A percentile compares a stretch with the other conserved stretches of the same genome.
Conservation (phyloP, 2,888 invertebrate genomes). For the Hydroisotoma schaefferi region DNA sequence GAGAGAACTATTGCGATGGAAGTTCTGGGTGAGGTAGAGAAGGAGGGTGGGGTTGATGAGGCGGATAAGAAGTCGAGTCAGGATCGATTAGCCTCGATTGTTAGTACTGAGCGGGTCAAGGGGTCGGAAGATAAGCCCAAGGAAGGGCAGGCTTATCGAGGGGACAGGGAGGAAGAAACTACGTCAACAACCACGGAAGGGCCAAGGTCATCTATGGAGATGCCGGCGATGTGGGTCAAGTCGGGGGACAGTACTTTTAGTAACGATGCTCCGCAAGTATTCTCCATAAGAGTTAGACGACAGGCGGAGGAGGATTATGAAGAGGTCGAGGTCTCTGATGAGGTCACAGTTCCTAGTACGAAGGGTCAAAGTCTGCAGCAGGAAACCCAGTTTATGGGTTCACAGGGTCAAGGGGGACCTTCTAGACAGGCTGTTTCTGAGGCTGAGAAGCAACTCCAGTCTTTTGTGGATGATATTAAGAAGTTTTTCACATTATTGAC, state of each 20-base stretch:
- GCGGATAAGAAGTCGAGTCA: too few relatives aligned
- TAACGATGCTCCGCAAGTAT: constrained; percentile 15
- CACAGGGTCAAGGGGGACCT: not conserved
- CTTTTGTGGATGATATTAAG: constrained; percentile 39
- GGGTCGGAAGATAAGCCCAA: too few relatives aligned
- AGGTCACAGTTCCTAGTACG: not conserved
- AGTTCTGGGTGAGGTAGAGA: too few relatives aligned
- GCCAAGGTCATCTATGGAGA: not conserved
- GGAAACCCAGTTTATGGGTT: not conserved
- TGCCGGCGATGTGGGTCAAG: constrained; percentile 28
- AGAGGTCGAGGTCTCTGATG: not conserved
- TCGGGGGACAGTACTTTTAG: constrained; percentile 15
- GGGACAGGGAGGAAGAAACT: too few relatives aligned
- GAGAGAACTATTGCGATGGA: too few relatives aligned
- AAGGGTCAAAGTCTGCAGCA: not conserved
- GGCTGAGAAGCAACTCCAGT: constrained; percentile 22
- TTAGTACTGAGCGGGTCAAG: too few relatives aligned
- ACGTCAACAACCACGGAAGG: constrained; percentile 4
- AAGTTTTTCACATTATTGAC: constrained; percentile 44
- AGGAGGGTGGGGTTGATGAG: too few relatives aligned
- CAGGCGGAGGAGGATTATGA: not conserved
- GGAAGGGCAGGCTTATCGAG: too few relatives aligned
- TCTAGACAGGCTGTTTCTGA: not conserved
- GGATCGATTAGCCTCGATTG: too few relatives aligned
- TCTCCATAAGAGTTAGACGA: constrained; percentile 20